These are phyloP conservation scores for Tipula confusa DNA, from an alignment of 2,888 invertebrate genomes.

Conservation along the genomic window DNA sequence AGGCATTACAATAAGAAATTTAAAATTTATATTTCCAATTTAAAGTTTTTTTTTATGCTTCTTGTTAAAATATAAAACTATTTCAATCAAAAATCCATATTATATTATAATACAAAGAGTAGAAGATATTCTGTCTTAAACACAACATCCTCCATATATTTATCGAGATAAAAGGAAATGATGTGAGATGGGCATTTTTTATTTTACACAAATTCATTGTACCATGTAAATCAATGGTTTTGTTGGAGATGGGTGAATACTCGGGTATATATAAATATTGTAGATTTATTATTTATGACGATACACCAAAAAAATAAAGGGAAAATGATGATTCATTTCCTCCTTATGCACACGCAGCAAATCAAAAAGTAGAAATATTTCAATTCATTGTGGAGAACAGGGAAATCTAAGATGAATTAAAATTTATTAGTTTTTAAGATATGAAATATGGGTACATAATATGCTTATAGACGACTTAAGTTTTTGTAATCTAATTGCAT, in stretches of 20 bases:
- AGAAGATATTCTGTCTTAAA: not conserved
- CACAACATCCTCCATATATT: not conserved
- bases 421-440: not conserved
- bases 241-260: not conserved
- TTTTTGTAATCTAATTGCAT: not conserved
- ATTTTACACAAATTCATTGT: not conserved
- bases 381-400: not conserved
- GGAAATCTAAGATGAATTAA: not conserved
- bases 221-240: not conserved
- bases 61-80: not conserved
- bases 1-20: not conserved
- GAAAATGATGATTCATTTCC: not conserved
- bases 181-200: not conserved
- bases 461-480: too few species aligned
- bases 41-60: not conserved
- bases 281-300: not conserved
- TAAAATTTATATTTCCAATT: not conserved
- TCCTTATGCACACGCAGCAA: not conserved
- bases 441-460: not conserved
- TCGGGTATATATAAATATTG: not conserved
- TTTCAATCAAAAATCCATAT: not conserved
- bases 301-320: not conserved
- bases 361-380: not conserved
- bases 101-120: not conserved
- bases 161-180: not conserved